phyloP scores from a whole-genome alignment of 2,797 vertebrate species.

The Fistularia tabacaria region DNA sequence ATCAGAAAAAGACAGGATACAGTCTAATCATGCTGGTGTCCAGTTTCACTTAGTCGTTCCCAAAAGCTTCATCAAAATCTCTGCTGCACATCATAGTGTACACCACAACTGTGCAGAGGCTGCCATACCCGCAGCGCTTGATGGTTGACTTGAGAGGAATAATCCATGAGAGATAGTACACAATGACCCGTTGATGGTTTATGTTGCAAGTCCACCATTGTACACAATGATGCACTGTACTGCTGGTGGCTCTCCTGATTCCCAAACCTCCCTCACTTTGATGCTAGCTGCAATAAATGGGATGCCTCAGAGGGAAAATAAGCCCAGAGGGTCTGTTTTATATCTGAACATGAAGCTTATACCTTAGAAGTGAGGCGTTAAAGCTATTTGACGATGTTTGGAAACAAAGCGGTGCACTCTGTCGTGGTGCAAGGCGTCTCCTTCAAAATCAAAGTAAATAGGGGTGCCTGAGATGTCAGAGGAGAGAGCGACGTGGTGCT shows the following conservation, averaged over 20 bases:
- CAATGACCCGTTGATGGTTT: constrained; percentile 54
- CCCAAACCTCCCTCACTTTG: constrained; percentile 29
- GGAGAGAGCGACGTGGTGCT: constrained; percentile 41
- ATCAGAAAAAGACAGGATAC: constrained; percentile 63
- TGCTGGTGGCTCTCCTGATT: constrained; percentile 42
- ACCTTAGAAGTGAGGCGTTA: constrained; percentile 29
- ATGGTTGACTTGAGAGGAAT: constrained; percentile 71
- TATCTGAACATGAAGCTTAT: constrained; percentile 37
- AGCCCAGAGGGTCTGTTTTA: constrained; percentile 38
- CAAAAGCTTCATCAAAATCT: constrained; percentile 30
- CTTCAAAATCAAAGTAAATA: constrained; percentile 59
- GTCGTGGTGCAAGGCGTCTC: constrained; percentile 31
- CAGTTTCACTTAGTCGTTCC: constrained; percentile 59
- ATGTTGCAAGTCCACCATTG: constrained; percentile 33
- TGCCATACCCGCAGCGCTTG: constrained; percentile 51
- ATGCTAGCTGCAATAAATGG: constrained; percentile 38
- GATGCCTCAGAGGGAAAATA: constrained; percentile 37
- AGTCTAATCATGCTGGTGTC: constrained; percentile 64
- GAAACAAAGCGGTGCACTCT: constrained; percentile 38
- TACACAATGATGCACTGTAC: constrained; percentile 33
- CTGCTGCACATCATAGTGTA: constrained; percentile 12
- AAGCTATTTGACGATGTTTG: constrained; percentile 40
- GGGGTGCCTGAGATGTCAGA: constrained; percentile 45
- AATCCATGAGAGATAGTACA: constrained; percentile 53
- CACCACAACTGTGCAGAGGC: constrained; percentile 15